phyloP scores from a whole-genome alignment of 2,113 vertebrate species.

The Pluvialis apricaria region DNA sequence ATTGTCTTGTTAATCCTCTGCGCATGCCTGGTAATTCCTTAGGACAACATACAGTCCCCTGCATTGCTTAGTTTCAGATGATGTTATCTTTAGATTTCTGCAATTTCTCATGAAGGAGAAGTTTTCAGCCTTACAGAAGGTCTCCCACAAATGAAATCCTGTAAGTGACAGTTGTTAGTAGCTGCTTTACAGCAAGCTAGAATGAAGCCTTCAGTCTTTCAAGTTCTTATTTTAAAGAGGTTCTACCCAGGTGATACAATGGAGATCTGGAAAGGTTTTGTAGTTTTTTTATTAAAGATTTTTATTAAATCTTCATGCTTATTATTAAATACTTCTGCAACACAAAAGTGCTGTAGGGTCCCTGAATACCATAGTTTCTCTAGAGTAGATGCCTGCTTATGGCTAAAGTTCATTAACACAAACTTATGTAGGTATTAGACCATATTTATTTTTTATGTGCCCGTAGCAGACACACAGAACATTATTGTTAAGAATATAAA shows the following conservation, averaged over 20 bases:
- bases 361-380: not conserved
- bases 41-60: not conserved
- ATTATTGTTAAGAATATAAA: not conserved
- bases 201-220: not conserved
- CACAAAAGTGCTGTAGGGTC: not conserved
- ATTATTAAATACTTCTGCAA: not conserved
- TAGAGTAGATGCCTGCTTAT: not conserved
- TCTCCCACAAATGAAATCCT: not conserved
- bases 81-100: not conserved
- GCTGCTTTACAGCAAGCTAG: not conserved
- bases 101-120: not conserved
- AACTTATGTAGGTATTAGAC: not conserved
- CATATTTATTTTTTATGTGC: not conserved
- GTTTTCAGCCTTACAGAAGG: not conserved
- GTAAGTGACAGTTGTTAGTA: not conserved
- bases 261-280: not conserved
- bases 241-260: not conserved
- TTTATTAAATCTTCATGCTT: not conserved
- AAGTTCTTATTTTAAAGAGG: not conserved
- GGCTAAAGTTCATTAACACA: not conserved
- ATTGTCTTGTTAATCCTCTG: not conserved
- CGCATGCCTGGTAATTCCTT: not conserved
- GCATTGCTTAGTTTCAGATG: not conserved
- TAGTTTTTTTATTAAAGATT: not conserved
- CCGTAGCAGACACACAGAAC: not conserved